These are phyloP conservation scores for Platysternon megacephalum DNA, from an alignment of 2,113 vertebrate species.

Conservation along the genomic window DNA sequence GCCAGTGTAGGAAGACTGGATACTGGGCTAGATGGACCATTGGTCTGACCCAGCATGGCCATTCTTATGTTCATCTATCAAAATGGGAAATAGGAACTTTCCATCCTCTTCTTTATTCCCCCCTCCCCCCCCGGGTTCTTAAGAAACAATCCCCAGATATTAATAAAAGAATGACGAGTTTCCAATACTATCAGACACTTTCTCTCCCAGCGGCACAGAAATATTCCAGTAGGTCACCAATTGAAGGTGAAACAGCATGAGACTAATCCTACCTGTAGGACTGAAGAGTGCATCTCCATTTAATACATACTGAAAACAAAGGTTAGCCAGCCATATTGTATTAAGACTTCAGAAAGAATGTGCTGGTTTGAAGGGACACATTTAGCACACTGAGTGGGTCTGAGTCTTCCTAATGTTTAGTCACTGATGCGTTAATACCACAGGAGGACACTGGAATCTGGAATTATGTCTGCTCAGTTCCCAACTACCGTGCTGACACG, in stretches of 20 bases:
- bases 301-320: slow-evolving; percentile 30
- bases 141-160: background rate
- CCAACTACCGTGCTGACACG: background rate
- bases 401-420: background rate
- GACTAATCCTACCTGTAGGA: background rate
- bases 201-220: background rate
- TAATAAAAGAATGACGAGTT: slow-evolving; percentile 30
- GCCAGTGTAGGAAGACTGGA: background rate
- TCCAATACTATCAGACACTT: background rate
- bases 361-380: slow-evolving; percentile 58
- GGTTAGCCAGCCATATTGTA: slow-evolving; percentile 38
- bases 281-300: background rate
- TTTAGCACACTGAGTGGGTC: slow-evolving; percentile 35
- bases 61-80: background rate
- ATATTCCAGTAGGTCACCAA: slow-evolving; percentile 18
- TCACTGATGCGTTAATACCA: slow-evolving; percentile 47
- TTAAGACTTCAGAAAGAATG: slow-evolving; percentile 20
- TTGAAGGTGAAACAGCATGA: slow-evolving; percentile 19
- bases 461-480: background rate
- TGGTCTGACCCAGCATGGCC: too few species aligned
- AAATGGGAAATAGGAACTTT: background rate
- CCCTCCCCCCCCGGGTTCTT: background rate
- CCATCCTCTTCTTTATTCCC: background rate
- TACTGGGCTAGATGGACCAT: background rate
- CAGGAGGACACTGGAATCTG: background rate